Conservation (phyloP, 2,888 invertebrate genomes). For the Scotopteryx bipunctaria region DNA sequence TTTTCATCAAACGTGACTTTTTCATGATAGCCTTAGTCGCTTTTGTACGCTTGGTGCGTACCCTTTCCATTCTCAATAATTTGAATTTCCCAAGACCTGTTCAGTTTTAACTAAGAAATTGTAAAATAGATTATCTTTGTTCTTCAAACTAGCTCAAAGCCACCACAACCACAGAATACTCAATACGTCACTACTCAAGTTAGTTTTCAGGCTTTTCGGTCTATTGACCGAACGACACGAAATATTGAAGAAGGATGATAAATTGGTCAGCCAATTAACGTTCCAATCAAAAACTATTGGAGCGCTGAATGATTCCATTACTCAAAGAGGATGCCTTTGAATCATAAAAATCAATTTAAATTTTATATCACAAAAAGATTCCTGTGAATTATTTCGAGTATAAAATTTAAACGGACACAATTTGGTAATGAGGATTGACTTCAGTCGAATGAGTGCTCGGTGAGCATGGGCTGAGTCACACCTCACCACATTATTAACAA, state of each 20-base stretch:
- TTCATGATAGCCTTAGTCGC: too few species aligned
- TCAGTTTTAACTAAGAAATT: too few species aligned
- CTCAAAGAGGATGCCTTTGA: conserved; percentile 10
- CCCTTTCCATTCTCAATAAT: too few species aligned
- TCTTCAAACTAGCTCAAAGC: too few species aligned
- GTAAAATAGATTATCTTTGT: too few species aligned
- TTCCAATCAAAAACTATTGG: conserved; percentile 16
- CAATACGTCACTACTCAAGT: too few species aligned
- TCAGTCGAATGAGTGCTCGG: conserved; percentile 13
- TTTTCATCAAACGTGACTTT: too few species aligned
- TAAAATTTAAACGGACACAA: conserved; percentile 47
- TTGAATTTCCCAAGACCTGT: too few species aligned
- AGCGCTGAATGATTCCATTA: conserved; percentile 14
- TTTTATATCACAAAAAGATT: conserved; percentile 5
- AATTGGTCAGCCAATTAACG: conserved; percentile 13
- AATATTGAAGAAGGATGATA: neutral
- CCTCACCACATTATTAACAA: conserved; percentile 9
- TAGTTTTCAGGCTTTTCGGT: too few species aligned
- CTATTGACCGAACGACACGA: neutral
- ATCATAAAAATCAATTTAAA: conserved; percentile 16
- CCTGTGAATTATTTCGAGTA: conserved; percentile 37
- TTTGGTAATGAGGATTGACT: conserved; percentile 42
- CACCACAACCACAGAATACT: too few species aligned
- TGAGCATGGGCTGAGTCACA: conserved; percentile 15
- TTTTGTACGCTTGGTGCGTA: too few species aligned